Base-by-base conservation (phyloP, 92 coral and sea anemone species). In the Phymanthus crucifer region DNA sequence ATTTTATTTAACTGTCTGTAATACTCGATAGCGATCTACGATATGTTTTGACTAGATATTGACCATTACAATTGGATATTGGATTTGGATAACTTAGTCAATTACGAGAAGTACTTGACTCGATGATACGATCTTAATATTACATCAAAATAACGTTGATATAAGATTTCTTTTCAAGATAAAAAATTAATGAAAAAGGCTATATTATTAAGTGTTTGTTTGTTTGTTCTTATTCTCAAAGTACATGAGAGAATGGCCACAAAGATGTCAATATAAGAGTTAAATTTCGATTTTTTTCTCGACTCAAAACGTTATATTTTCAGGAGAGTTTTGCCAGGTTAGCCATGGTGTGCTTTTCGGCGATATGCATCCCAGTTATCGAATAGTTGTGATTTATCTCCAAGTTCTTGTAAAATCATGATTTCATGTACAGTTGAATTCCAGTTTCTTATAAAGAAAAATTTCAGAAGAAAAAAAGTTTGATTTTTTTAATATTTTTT, bases 161-260 rank as follows among this genome's bases (percentile, higher is more conserved):
- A 61, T 61, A 24, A 24, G 0, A 61, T 29, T 61, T 61, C 34
- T 61, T 21, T 27, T 27, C 33, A 29, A n/a, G n/a, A 9, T 27
- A 4, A 24, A 61, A 61, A 61, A n/a, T 61, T 61, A 61, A 27
- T 61, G 68, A 61, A 61, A 61, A 61, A 61, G 29, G 68, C 68
- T 61, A 9, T 61, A 61, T 24, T 27, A 61, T 61, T 61, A 12
- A 61, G 5, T 54, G 64, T 54, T 61, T 27, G 68, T 61, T 61
- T 61, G 68, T 24, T 61, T 54, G n/a, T 54, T 21, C 64, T 21
- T 27, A 34, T 27, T 17, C 68, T 61, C 33, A 13, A 11, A 61
- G 34, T 6, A 3, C 10, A 27, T 34, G n/a, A n/a, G n/a, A n/a
- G 68, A 61, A 26, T 17, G 27, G 13, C 33, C 4, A 34, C 14